Percentiles rank a stretch among this genome's conserved stretches.
These are phyloP conservation scores for Benthosema pterotum DNA, from an alignment of 2,797 vertebrate genomes.

Conservation along the genomic window DNA sequence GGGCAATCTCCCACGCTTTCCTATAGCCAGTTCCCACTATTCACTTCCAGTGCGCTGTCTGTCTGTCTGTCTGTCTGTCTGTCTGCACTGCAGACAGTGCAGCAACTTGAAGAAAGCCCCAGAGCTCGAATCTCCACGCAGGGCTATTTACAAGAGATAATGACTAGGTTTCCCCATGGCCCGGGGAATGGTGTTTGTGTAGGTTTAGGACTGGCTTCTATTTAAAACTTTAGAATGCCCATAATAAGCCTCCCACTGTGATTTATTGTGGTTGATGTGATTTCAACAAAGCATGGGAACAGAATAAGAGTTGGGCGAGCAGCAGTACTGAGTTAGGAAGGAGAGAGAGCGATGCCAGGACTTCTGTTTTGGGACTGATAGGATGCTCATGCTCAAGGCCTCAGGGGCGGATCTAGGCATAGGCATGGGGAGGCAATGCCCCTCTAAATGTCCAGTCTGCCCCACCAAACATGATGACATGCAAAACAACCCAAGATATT, in stretches of 20 bases:
- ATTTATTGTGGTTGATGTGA: slow-evolving; percentile 37
- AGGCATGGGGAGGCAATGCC: too few relatives aligned
- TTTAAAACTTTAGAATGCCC: slow-evolving; percentile 58
- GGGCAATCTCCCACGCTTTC: not conserved
- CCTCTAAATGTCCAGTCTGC: too few relatives aligned
- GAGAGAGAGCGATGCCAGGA: not conserved
- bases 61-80: too few relatives aligned
- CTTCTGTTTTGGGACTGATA: too few relatives aligned
- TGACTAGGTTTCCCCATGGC: slow-evolving; percentile 59
- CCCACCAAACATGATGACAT: too few relatives aligned
- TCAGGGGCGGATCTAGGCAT: too few relatives aligned
- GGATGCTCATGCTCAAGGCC: too few relatives aligned
- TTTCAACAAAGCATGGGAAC: slow-evolving; percentile 23
- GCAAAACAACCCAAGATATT: too few relatives aligned
- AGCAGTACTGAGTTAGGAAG: not conserved
- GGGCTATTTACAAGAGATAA: slow-evolving; percentile 58
- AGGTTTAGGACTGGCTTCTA: slow-evolving; percentile 55
- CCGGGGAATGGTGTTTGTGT: slow-evolving; percentile 49
- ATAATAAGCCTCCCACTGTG: slow-evolving; percentile 34
- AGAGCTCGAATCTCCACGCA: slow-evolving; percentile 12
- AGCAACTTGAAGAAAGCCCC: slow-evolving; percentile 19
- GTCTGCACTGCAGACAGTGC: slow-evolving; percentile 10
- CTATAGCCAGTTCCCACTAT: too few relatives aligned
- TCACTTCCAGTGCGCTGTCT: not conserved
- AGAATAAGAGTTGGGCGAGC: not conserved